Evolutionary conservation across 2,113 vertebrate genomes (phyloP).

Genomic region (Urocitellus parryii): DNA sequence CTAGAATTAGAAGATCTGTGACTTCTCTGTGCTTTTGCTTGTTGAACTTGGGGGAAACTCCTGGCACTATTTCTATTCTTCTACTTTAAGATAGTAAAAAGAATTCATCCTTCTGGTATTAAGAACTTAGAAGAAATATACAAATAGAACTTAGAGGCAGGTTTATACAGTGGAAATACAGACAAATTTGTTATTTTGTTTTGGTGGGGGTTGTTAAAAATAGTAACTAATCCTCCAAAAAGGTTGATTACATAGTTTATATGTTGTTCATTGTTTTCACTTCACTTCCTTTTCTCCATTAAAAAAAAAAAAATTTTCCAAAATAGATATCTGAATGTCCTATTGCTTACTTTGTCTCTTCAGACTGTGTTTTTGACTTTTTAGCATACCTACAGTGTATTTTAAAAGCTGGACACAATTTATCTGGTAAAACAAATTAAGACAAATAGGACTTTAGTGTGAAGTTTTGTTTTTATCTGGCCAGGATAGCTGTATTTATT

Average conservation of each 20-base stretch:
- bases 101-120: background rate
- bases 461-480: background rate
- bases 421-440: background rate
- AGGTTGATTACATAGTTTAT: background rate
- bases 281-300: background rate
- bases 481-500: background rate
- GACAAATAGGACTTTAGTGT: background rate
- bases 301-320: background rate
- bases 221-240: background rate
- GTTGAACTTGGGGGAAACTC: background rate
- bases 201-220: background rate
- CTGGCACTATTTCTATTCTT: background rate
- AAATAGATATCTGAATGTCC: background rate
- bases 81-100: background rate
- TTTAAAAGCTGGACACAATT: background rate
- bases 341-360: background rate
- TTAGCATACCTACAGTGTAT: background rate
- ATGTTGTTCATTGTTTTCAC: background rate
- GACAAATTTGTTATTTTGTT: background rate
- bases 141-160: background rate
- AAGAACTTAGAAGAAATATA: background rate
- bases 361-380: background rate
- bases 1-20: background rate
- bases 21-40: conserved; percentile 31
- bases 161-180: background rate